Base-by-base conservation (phyloP, 2,113 vertebrate genomes). In the Cariama cristata region DNA sequence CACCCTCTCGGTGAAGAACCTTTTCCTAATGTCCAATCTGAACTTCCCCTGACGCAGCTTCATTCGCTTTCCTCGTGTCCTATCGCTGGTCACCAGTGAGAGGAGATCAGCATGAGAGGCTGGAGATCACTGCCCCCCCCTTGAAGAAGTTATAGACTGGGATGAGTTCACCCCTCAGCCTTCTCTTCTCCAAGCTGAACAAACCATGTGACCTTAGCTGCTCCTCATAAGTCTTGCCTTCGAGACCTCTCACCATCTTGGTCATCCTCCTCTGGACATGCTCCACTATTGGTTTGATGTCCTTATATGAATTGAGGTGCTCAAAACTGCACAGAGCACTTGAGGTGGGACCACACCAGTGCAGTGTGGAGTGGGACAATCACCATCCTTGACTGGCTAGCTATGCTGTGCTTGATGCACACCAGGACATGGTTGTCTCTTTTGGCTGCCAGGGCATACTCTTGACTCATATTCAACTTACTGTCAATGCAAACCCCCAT, bases 301-400 rank as follows among this genome's bases (percentile, higher is more conserved):
- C 40, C 18, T 40, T 33, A 24, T 2, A 19, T 16, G 40, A 33
- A 52, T 27, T 13, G 47, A 53, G 47, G 13, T 2, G 1, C 28
- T 47, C 71, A 76, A 53, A 83, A 53, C 40, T 33, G 56, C 55
- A 40, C 38, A 7, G 19, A 33, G 45, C 20, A 24, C 45, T 60
- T 1, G 1, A 76, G 47, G 17, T 49, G 35, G 18, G 21, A n/a
- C 21, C 2, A 4, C 42, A 38, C 22, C 42, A 50, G 32, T 5
- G 20, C 69, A 30, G 27, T 6, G 18, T 13, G 23, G 30, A 42
- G 40, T 35, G n/a, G n/a, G 12, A 33, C 40, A 19, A 0, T 68
- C 28, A 6, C n/a, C 22, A 63, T 11, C 30, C 21, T 74, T 0
- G 1, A 15, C 30, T 3, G 2, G 28, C 45, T 68, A 12, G 11